Evolutionary conservation across 2,888 invertebrate species (phyloP).

Genomic region (Chrysolina oricalcia): DNA sequence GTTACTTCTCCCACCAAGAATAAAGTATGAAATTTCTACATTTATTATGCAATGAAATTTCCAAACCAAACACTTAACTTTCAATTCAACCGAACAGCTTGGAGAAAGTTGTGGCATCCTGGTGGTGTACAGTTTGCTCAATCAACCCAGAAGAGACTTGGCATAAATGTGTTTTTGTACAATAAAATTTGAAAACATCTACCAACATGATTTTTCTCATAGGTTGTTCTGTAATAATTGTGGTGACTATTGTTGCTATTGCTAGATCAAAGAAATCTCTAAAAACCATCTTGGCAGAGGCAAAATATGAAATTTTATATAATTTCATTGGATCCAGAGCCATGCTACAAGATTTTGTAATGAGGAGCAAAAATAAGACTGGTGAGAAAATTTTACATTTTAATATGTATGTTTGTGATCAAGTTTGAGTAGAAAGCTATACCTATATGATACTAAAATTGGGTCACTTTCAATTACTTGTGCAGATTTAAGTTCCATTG

Average conservation of each 20-base stretch:
- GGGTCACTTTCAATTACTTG: not conserved
- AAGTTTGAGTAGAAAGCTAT: not conserved
- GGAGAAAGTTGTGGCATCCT: conserved; percentile 19
- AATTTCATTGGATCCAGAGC: conserved; percentile 76
- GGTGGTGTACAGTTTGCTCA: not conserved
- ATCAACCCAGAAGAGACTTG: not conserved
- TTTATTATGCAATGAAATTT: not conserved
- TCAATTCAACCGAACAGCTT: not conserved
- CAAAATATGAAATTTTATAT: conserved; percentile 75
- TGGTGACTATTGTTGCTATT: conserved; percentile 66
- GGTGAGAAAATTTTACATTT: conserved; percentile 65
- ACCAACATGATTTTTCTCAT: conserved; percentile 63
- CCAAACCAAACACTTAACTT: not conserved
- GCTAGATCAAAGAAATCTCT: conserved; percentile 74
- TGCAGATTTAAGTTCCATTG: no score
- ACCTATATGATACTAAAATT: not conserved
- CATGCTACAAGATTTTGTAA: conserved; percentile 76
- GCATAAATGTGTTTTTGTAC: not conserved
- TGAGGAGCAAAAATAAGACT: conserved; percentile 74
- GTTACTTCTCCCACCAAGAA: not conserved
- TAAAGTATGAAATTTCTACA: not conserved
- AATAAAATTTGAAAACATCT: not conserved
- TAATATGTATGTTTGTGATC: not conserved
- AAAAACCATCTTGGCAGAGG: conserved; percentile 73
- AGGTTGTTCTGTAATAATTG: conserved; percentile 60